phyloP scores from a whole-genome alignment of 2,888 invertebrate genomes.

The Cerceris ruficornis region DNA sequence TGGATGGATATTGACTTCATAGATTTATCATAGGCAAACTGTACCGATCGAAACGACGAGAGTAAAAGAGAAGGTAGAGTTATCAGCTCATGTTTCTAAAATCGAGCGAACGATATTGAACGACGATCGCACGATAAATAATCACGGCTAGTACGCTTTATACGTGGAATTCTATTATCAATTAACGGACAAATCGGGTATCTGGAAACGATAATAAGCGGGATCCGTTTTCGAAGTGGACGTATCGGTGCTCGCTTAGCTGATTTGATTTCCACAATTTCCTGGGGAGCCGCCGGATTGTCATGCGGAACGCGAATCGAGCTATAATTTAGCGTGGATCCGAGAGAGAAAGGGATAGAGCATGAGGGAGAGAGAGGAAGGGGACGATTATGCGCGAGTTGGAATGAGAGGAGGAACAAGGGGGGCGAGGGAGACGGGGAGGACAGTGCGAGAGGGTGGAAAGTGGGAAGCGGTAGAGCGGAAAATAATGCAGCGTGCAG shows the following conservation, averaged over 20 bases:
- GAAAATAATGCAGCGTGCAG: slow-evolving; percentile 74
- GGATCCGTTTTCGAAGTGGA: slow-evolving; percentile 28
- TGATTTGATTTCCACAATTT: slow-evolving; percentile 65
- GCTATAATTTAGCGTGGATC: slow-evolving; percentile 58
- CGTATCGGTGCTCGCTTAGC: slow-evolving; percentile 57
- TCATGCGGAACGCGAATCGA: slow-evolving; percentile 60
- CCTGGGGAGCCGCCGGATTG: slow-evolving; percentile 52
- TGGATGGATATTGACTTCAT: too few species aligned
- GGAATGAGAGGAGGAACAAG: neutral
- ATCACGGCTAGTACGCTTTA: too few species aligned
- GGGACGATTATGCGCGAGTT: slow-evolving; percentile 2
- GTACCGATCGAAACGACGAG: too few species aligned
- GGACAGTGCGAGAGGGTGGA: slow-evolving; percentile 51
- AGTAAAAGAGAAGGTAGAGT: too few species aligned
- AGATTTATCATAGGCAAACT: too few species aligned
- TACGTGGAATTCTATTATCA: too few species aligned
- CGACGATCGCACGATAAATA: too few species aligned
- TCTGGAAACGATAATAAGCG: slow-evolving; percentile 50
- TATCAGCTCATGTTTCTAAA: too few species aligned
- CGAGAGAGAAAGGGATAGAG: slow-evolving; percentile 5
- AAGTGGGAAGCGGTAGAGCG: slow-evolving; percentile 67
- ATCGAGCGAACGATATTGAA: too few species aligned
- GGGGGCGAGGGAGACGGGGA: slow-evolving; percentile 20
- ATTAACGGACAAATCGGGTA: neutral
- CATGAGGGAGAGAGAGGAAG: slow-evolving; percentile 8